Conservation (phyloP, 2,797 vertebrate species). For the Sebastes itinus region DNA sequence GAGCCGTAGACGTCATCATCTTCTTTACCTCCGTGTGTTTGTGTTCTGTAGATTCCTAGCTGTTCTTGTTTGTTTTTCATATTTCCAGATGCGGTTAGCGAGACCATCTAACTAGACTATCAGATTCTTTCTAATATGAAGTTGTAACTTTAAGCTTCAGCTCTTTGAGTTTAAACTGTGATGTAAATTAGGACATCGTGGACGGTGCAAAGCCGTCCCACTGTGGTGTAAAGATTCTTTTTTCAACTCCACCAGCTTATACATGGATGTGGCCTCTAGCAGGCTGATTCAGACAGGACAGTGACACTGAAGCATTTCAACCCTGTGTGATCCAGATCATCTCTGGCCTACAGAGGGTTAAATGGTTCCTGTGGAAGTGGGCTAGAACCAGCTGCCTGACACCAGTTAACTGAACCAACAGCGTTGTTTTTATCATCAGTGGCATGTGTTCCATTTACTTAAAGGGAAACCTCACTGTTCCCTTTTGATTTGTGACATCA, state of each 20-base stretch:
- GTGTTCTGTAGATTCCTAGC: constrained; percentile 11
- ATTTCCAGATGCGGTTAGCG: not conserved
- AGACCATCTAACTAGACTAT: constrained; percentile 8
- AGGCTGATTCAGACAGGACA: not conserved
- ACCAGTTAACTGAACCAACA: not conserved
- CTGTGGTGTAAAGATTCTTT: not conserved
- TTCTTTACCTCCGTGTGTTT: constrained; percentile 4
- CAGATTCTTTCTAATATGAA: not conserved
- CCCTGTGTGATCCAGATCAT: not conserved
- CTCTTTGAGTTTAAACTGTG: constrained; percentile 46
- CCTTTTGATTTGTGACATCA: not conserved
- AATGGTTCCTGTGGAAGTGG: constrained; percentile 1
- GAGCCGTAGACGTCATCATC: constrained; percentile 46
- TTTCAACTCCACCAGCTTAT: not conserved
- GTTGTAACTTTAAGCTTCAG: constrained; percentile 16
- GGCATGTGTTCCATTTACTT: not conserved
- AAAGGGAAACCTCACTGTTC: not conserved
- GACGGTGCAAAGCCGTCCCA: not conserved
- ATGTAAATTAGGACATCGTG: constrained; percentile 20
- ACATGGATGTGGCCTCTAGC: not conserved
- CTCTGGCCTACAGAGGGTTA: constrained; percentile 2
- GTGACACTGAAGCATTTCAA: not conserved
- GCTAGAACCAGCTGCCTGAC: not conserved
- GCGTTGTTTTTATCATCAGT: not conserved
- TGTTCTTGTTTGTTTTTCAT: not conserved